These are phyloP conservation scores for Pristiophorus japonicus DNA, from an alignment of 2,113 vertebrate genomes.

Conservation along the genomic window DNA sequence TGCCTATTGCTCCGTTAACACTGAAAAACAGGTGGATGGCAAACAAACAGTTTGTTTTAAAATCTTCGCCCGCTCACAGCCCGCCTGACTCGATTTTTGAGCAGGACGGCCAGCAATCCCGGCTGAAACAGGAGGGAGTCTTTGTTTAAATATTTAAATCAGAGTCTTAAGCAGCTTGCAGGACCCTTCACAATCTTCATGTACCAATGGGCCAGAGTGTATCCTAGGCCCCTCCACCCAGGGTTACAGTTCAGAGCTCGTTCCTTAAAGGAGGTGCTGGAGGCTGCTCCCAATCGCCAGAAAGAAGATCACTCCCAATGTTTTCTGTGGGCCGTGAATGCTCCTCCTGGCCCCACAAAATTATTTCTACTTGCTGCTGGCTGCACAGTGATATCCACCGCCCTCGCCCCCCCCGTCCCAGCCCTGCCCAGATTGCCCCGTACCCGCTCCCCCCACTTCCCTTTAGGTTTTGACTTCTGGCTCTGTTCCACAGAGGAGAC, in stretches of 20 bases:
- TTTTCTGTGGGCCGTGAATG: neutral
- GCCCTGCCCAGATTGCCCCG: neutral
- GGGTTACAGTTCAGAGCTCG: too few species aligned
- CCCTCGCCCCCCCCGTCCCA: too few species aligned
- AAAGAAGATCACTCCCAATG: neutral
- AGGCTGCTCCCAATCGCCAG: neutral
- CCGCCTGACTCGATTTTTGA: neutral
- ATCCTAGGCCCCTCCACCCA: neutral
- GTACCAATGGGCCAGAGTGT: neutral
- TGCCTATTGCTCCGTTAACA: neutral
- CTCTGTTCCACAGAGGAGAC: neutral
- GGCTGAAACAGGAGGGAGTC: neutral
- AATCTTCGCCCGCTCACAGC: neutral
- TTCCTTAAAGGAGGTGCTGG: neutral
- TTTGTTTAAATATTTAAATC: neutral
- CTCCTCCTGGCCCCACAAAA: neutral
- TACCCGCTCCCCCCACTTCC: neutral
- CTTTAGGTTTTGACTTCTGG: neutral
- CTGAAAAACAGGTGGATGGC: neutral
- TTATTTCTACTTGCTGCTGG: neutral
- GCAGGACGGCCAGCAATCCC: neutral
- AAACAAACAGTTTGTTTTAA: neutral
- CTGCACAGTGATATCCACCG: neutral
- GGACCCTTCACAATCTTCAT: neutral
- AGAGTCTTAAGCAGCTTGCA: neutral